Evolutionary conservation across 2,888 invertebrate species (phyloP), one percentile per base, ranked within the genome.

Genomic region (Laspeyria flexula): DNA sequence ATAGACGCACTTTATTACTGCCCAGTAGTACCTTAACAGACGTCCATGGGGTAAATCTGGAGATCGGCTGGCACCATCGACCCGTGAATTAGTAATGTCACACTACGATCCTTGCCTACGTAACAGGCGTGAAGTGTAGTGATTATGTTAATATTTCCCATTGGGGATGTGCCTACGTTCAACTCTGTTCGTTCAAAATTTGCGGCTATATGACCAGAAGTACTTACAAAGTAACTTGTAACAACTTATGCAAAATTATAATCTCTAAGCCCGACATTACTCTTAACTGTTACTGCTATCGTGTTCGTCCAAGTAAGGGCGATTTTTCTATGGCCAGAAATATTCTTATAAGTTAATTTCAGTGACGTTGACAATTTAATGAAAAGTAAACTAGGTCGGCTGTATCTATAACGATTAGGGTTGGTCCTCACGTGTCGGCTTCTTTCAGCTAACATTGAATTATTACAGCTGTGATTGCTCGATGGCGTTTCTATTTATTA

Each of bases 371-470:
- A 59, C 55, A 65, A 39, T 53, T 55, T 62, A 65, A 59, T 65
- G 62, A 65, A 66, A 56, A 63, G 54, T 48, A 65, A 65, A 65
- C 63, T 65, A 40, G 66, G 63, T 60, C 65, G 56, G 51, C 55
- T 51, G 46, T 60, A 52, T 42, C 50, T 53, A 56, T 56, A 51
- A 54, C 58, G 55, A 58, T 66, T 60, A 45, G 37, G 52, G 65
- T 40, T 40, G 43, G 31, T 50, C 44, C 46, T 60, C 51, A 60
- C 51, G 58, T 48, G 61, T 47, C 51, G 46, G 40, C 51, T 60
- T 64, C 40, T 46, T 43, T 37, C 43, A 53, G 62, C 46, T 46
- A 46, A 47, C 40, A 49, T 39, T 62, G 46, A 62, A 52, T 65
- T 51, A 56, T 23, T 34, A 16, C 38, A 49, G 27, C 48, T 51